phyloP scores from a whole-genome alignment of 2,797 vertebrate genomes.

The Acipenser oxyrinchus region DNA sequence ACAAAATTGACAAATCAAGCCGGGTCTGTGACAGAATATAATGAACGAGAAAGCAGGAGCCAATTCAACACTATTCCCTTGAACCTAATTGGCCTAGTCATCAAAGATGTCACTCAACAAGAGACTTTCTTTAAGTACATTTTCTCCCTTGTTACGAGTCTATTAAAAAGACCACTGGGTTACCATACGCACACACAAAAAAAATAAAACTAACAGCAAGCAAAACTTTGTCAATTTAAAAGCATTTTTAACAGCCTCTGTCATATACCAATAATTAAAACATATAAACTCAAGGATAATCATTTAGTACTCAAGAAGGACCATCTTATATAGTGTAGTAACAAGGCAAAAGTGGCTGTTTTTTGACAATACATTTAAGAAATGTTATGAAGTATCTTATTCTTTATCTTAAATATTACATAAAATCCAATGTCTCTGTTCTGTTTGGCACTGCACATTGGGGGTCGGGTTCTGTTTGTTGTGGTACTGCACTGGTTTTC shows the following conservation, averaged over 20 bases:
- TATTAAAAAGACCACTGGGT: slow-evolving; percentile 77
- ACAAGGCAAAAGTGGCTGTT: no score
- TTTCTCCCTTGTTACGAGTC: slow-evolving; percentile 75
- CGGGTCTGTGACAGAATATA: slow-evolving; percentile 82
- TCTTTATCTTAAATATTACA: no score
- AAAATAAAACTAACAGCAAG: slow-evolving; percentile 68
- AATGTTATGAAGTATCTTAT: no score
- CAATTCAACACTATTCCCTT: slow-evolving; percentile 75
- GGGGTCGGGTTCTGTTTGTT: no score
- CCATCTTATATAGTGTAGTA: no score
- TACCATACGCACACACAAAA: slow-evolving; percentile 44
- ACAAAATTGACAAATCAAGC: slow-evolving; percentile 81
- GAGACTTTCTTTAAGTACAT: slow-evolving; percentile 76
- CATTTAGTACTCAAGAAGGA: no score
- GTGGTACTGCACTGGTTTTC: no score
- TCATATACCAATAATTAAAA: neutral
- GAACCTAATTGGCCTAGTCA: slow-evolving; percentile 79
- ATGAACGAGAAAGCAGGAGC: slow-evolving; percentile 76
- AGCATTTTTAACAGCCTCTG: slow-evolving; percentile 52
- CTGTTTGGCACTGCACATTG: no score
- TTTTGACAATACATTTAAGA: no score
- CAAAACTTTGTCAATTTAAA: slow-evolving; percentile 68
- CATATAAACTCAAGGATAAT: no score
- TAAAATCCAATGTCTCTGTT: no score
- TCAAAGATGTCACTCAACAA: slow-evolving; percentile 80